Evolutionary conservation across 2,888 invertebrate genomes (phyloP), one percentile per base, ranked within the genome.

Genomic region (Tiphia femorata): DNA sequence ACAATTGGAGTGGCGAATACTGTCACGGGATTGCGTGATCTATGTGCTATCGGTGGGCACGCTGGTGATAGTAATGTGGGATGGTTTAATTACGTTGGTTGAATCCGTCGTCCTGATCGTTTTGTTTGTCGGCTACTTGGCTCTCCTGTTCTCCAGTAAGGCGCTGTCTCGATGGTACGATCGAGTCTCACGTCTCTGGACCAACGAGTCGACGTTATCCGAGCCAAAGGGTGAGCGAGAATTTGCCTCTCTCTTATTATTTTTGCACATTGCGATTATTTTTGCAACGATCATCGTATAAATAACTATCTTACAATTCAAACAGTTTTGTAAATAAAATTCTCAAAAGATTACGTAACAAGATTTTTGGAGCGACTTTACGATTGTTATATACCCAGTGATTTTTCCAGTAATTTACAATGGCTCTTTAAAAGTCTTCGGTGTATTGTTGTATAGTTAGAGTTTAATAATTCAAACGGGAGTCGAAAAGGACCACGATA

Each of bases 1-100:
- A 23, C 86, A 88, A 68, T 85, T 96, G 43, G 92, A 94, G 75
- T 90, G 91, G 87, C 91, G 91, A 84, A 93, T 96, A 0, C 88
- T 96, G 16, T 90, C 92, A 0, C 85, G 96, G 58, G 96, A 96
- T 74, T 91, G 92, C 38, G 72, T 89, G 5, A 90, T 94, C 51
- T 96, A 96, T 79, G 86, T 90, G 60, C 77, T 92, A 19, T 91
- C 93, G 40, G 90, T 96, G 0, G 82, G 87, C 6, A 85, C 90
- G 1, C 82, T 96, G 20, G 88, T 94, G 0, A 72, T 85, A 1
- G 87, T 95, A 42, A 90, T 95, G 21, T 92, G 92, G 89, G 96
- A 96, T 70, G 91, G 91, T 1, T 83, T 84, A 51, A 88, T 97
- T 21, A 89, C 88, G 58, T 95, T 95, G 92, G 91, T 88, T 73